phyloP scores from a whole-genome alignment of 2,113 vertebrate species.

The Ovis canadensis region DNA sequence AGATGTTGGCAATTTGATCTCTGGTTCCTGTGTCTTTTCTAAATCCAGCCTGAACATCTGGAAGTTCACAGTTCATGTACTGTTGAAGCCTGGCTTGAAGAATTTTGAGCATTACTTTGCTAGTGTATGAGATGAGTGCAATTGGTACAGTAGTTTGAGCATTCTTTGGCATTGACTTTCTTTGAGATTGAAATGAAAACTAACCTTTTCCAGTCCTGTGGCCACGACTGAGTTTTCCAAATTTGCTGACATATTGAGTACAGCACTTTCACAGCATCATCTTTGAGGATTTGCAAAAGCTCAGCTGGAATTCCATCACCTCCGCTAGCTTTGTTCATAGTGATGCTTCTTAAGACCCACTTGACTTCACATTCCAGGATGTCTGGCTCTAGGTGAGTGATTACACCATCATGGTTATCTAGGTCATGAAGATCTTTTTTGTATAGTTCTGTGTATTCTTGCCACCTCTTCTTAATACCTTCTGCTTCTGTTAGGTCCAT shows the following conservation, averaged over 20 bases:
- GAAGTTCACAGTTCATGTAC: background rate
- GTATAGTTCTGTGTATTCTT: background rate
- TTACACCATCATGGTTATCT: background rate
- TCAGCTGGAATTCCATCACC: background rate
- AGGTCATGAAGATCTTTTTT: background rate
- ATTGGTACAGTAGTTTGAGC: background rate
- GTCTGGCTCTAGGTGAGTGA: background rate
- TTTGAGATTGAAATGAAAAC: background rate
- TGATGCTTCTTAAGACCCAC: background rate
- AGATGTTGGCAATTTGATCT: background rate
- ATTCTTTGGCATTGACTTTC: background rate
- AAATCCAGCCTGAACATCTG: background rate
- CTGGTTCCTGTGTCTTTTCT: background rate
- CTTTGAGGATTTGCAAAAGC: background rate
- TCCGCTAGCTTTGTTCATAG: background rate
- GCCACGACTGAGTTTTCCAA: background rate
- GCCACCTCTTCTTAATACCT: background rate
- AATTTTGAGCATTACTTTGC: background rate
- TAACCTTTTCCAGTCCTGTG: background rate
- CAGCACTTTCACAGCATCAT: background rate
- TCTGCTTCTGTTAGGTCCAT: background rate
- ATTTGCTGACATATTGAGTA: background rate
- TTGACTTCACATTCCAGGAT: background rate
- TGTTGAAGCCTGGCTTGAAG: background rate
- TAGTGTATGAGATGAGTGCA: background rate